Evolutionary conservation across 2,113 vertebrate species (phyloP).

Genomic region (Galeopterus variegatus): DNA sequence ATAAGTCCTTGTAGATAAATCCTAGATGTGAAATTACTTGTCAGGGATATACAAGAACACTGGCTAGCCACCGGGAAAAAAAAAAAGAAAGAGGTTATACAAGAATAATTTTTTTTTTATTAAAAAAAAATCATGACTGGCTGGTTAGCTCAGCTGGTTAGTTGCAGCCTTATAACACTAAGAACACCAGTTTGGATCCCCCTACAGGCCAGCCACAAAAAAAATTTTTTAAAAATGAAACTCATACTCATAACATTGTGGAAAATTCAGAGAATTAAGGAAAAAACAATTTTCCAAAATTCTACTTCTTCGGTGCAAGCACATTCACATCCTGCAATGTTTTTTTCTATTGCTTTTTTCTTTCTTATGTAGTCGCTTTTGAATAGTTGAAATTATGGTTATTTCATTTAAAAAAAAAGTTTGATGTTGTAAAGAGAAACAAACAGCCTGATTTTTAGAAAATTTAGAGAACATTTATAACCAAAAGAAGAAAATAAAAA

Average conservation of each 20-base stretch:
- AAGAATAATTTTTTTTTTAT: too few species aligned
- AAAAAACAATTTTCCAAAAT: not conserved
- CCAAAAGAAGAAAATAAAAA: not conserved
- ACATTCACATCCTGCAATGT: not conserved
- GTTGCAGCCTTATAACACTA: too few species aligned
- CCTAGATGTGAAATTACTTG: conserved; percentile 3
- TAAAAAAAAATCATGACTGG: too few species aligned
- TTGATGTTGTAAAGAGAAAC: not conserved
- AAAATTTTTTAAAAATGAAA: too few species aligned
- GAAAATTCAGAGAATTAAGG: conserved; percentile 15
- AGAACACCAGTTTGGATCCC: too few species aligned
- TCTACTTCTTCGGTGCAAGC: not conserved
- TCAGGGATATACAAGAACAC: not conserved
- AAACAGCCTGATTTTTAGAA: conserved; percentile 21
- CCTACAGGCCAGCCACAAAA: too few species aligned
- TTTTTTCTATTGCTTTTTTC: not conserved
- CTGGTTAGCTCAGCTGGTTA: too few species aligned
- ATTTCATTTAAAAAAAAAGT: not conserved
- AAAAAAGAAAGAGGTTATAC: too few species aligned
- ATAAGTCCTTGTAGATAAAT: not conserved
- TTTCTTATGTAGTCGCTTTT: not conserved
- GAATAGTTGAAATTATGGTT: not conserved
- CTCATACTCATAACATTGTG: not conserved
- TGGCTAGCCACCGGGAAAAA: too few species aligned
- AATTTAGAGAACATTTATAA: not conserved